Evolutionary conservation across 30 jellyfish, hydroid and myxozoan genomes (phyloP).

Genomic region (Clytia hemisphaerica): DNA sequence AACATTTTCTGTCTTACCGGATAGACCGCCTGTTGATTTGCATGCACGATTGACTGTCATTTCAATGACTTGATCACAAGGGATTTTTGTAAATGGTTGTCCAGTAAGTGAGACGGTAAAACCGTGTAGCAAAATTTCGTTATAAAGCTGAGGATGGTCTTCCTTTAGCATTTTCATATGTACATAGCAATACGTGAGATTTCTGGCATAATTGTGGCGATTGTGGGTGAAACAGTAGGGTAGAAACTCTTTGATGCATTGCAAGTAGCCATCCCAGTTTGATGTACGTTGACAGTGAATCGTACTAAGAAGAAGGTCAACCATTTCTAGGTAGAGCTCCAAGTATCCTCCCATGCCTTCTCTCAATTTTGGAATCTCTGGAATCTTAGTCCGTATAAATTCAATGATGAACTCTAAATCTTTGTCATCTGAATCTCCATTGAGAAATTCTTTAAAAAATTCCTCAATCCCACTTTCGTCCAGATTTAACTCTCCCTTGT

Average conservation of each 20-base stretch:
- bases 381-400: no score
- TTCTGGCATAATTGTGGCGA: constrained; percentile 28
- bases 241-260: constrained; percentile 19
- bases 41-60: constrained; percentile 21
- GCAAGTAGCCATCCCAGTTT: constrained; percentile 39
- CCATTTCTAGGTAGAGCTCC: constrained; percentile 23
- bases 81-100: constrained; percentile 9
- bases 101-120: constrained; percentile 23
- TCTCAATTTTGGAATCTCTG: no score
- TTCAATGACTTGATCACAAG: constrained; percentile 28
- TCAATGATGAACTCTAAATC: no score
- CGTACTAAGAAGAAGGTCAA: constrained; percentile 21
- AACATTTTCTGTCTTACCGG: constrained; percentile 30
- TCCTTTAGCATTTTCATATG: constrained; percentile 28
- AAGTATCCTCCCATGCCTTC: constrained; percentile 32
- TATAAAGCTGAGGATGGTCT: constrained; percentile 17
- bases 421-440: no score
- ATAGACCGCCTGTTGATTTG: constrained; percentile 24
- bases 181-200: constrained; percentile 27
- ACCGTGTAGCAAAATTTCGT: constrained; percentile 14
- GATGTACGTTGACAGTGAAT: constrained; percentile 26
- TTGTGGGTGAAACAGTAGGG: constrained; percentile 33
- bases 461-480: no score
- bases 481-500: no score
- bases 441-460: no score